These are phyloP conservation scores for Penaeus chinensis DNA, from an alignment of 1,140 invertebrate genomes.

Conservation along the genomic window DNA sequence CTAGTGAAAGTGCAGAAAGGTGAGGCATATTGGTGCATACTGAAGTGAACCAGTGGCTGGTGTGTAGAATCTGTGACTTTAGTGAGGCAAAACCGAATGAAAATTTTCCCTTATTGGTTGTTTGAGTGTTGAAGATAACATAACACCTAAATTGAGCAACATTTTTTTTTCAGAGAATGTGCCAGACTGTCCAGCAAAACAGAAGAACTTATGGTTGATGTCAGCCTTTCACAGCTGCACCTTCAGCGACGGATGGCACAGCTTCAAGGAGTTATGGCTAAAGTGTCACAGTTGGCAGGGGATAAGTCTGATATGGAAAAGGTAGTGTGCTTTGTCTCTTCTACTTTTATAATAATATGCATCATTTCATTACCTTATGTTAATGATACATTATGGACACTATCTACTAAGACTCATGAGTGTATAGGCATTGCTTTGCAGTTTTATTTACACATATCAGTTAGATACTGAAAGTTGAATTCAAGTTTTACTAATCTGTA, in stretches of 20 bases:
- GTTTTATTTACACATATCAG: neutral
- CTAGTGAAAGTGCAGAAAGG: constrained; percentile 46
- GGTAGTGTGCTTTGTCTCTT: neutral
- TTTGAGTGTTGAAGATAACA: neutral
- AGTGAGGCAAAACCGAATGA: neutral
- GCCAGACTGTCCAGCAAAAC: constrained; percentile 19
- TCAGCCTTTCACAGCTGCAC: constrained; percentile 43
- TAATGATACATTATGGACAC: too few species aligned
- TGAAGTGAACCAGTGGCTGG: too few species aligned
- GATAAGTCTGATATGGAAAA: constrained; percentile 43
- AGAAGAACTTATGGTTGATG: constrained; percentile 44
- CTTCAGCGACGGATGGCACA: constrained; percentile 23
- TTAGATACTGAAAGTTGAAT: neutral
- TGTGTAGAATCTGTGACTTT: too few species aligned
- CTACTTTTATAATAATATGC: neutral
- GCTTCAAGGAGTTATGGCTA: constrained; percentile 14
- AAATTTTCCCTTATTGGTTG: neutral
- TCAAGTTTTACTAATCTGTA: neutral
- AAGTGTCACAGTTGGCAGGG: neutral
- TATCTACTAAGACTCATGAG: too few species aligned
- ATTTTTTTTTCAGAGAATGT: constrained; percentile 28
- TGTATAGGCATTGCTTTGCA: too few species aligned
- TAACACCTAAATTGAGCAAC: too few species aligned
- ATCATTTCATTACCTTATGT: too few species aligned
- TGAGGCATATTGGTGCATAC: neutral